Evolutionary conservation across 1,140 invertebrate genomes (phyloP), one percentile per base, ranked within the genome.

Genomic region (Sitodiplosis mosellana): DNA sequence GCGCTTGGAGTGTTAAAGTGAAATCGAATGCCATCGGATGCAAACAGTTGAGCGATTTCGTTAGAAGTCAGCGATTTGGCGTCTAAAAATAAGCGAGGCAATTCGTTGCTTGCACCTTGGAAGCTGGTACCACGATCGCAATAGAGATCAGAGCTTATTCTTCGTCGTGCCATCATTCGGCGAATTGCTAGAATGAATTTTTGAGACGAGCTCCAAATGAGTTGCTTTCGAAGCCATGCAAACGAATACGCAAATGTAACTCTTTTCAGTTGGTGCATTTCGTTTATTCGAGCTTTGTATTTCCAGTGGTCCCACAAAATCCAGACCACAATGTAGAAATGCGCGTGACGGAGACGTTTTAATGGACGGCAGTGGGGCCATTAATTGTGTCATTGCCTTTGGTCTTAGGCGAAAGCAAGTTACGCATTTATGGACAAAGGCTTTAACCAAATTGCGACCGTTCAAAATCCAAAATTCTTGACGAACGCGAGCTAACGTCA

Each of bases 61-160:
- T 34, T 34, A 8, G 33, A 7, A 7, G 7, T 7, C 14, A 14
- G 7, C 14, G 7, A 8, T 7, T 7, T 34, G 7, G 33, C 33
- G 14, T 8, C 14, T 14, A 8, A 14, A 7, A 34, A 8, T 7
- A 8, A 7, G 14, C 14, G 7, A 8, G 7, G 7, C 10, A 63
- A 47, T 34, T 53, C 33, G 2, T 49, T 47, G 11, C 53, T 50
- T 8, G 56, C 59, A 8, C 59, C 56, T 1, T 55, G 45, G 46
- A 64, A 63, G 46, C 59, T 66, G 0, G 60, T 65, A 1, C 52
- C 61, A 45, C 58, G 56, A 34, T 66, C 60, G 1, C 50, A 59
- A 21, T 53, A 53, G 2, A 65, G 51, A 15, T 49, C 51, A 10
- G 14, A 33, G 4, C 36, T 0, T 7, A 34, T 34, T 8, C 59